These are phyloP conservation scores for Pachyrhynchus sulphureomaculatus DNA, from an alignment of 1,140 invertebrate species.

Conservation along the genomic window DNA sequence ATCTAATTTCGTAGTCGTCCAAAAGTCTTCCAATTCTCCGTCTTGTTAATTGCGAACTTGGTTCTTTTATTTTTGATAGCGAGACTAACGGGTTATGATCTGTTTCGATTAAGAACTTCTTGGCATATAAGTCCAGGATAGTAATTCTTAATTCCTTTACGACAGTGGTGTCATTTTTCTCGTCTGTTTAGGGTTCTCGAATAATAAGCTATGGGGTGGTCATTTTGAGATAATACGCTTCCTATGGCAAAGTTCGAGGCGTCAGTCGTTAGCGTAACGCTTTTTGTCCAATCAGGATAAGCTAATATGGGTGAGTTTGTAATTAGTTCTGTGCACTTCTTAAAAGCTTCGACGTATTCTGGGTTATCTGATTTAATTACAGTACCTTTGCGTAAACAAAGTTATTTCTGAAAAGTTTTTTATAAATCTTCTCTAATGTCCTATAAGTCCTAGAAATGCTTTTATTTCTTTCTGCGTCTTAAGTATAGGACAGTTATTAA, in stretches of 20 bases:
- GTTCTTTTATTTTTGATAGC: slow-evolving; percentile 51
- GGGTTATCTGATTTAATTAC: not conserved
- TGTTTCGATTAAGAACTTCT: slow-evolving; percentile 30
- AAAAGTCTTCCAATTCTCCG: slow-evolving; percentile 49
- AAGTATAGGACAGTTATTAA: slow-evolving; percentile 8
- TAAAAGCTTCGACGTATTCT: not conserved
- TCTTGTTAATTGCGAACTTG: slow-evolving; percentile 48
- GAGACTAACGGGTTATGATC: slow-evolving; percentile 31
- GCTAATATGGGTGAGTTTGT: not conserved
- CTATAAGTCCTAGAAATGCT: slow-evolving; percentile 30
- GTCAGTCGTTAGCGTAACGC: not conserved
- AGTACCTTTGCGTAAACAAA: not conserved
- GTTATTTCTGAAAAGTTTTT: not conserved
- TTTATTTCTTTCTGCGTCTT: slow-evolving; percentile 5
- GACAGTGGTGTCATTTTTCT: not conserved
- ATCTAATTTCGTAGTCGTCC: slow-evolving; percentile 51
- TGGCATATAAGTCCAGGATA: slow-evolving; percentile 23
- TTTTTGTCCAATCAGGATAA: not conserved
- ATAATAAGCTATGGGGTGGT: not conserved
- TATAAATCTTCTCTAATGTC: slow-evolving; percentile 33
- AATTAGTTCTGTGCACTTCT: slow-evolving; percentile 1
- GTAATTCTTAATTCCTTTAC: not conserved
- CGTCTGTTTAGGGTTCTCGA: slow-evolving; percentile 1
- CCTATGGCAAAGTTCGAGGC: not conserved
- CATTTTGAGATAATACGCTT: slow-evolving; percentile 1